Evolutionary conservation across 2,888 invertebrate genomes (phyloP).

Genomic region (Cryptocephalus primarius): DNA sequence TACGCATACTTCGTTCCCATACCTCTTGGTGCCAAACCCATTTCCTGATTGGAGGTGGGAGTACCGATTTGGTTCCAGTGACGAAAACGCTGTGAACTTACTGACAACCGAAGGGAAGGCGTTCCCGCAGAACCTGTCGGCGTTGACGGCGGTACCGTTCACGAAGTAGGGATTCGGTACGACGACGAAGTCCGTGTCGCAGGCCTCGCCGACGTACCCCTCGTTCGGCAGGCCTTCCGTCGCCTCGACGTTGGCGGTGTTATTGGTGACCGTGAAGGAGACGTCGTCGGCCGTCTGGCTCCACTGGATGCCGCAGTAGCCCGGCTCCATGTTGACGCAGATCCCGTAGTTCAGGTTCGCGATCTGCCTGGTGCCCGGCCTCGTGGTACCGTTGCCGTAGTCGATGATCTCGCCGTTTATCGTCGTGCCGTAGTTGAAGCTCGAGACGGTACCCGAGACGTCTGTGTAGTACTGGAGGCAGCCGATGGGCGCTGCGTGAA

Average conservation of each 20-base stretch:
- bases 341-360: constrained; percentile 65
- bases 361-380: constrained; percentile 56
- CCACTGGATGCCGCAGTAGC: constrained; percentile 65
- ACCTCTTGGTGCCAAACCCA: too few relatives aligned
- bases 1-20: too few relatives aligned
- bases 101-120: constrained; percentile 54
- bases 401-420: constrained; percentile 15
- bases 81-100: constrained; percentile 29
- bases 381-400: constrained; percentile 8
- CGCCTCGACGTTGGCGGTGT: constrained; percentile 51
- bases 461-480: constrained; percentile 66
- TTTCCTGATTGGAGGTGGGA: too few relatives aligned
- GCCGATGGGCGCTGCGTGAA: constrained; percentile 57
- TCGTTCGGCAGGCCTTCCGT: constrained; percentile 46
- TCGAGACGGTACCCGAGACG: constrained; percentile 50
- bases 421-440: constrained; percentile 67
- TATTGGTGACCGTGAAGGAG: constrained; percentile 62
- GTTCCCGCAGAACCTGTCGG: constrained; percentile 68
- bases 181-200: constrained; percentile 62
- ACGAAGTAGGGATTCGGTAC: constrained; percentile 52
- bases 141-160: constrained; percentile 34
- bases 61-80: too few relatives aligned
- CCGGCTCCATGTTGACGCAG: constrained; percentile 58
- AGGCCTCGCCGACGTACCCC: constrained; percentile 47
- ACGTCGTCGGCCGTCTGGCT: constrained; percentile 41